Evolutionary conservation across 2,888 invertebrate genomes (phyloP).

Genomic region (Eupithecia vulgata): DNA sequence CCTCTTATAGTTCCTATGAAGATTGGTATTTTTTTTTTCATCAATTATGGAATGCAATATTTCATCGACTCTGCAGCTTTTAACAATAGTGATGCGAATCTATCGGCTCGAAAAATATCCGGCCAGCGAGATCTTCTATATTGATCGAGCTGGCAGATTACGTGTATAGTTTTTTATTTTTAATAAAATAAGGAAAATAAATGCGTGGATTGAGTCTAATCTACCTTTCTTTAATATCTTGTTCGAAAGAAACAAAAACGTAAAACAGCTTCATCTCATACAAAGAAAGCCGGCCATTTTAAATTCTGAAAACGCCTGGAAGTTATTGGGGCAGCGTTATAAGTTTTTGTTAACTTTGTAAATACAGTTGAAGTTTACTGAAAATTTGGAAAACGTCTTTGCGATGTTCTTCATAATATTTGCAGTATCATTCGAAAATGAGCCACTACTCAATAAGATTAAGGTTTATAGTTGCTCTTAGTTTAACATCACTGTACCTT

Average conservation of each 20-base stretch:
- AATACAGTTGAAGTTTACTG: conserved; percentile 30
- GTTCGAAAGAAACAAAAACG: background rate
- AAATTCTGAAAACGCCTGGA: conserved; percentile 30
- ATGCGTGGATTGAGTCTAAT: background rate
- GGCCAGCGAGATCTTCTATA: too few relatives aligned
- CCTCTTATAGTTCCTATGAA: too few relatives aligned
- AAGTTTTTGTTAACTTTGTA: conserved; percentile 38
- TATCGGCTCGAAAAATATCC: too few relatives aligned
- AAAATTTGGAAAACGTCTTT: conserved; percentile 36
- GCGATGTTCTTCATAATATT: background rate
- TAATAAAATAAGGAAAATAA: too few relatives aligned
- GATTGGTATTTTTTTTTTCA: too few relatives aligned
- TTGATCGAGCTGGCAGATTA: too few relatives aligned
- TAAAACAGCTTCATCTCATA: background rate
- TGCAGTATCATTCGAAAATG: background rate
- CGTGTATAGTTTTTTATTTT: too few relatives aligned
- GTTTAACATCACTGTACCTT: background rate
- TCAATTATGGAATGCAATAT: background rate
- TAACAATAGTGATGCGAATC: too few relatives aligned
- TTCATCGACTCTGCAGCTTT: too few relatives aligned
- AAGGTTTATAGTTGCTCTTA: background rate
- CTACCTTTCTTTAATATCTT: background rate
- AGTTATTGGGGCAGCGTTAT: conserved; percentile 36
- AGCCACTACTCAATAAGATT: background rate
- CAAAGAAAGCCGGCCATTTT: conserved; percentile 20